Percentiles rank a stretch among this genome's conserved stretches.
These are phyloP conservation scores for Pseudanteris insignis DNA, from an alignment of 2,888 invertebrate genomes.

Conservation along the genomic window DNA sequence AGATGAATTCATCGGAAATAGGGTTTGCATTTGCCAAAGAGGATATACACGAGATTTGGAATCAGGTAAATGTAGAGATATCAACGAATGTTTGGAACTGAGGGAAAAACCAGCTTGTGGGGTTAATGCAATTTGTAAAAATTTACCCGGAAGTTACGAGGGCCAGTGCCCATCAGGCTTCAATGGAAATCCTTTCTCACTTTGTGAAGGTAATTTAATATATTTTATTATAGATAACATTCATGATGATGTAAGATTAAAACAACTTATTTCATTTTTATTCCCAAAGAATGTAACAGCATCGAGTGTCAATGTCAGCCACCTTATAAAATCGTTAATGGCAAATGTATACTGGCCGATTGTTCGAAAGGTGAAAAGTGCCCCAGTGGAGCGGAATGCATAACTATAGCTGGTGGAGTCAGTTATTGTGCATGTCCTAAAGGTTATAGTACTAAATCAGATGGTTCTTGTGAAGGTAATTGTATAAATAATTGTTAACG, in stretches of 20 bases:
- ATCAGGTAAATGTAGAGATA: conserved; percentile 81
- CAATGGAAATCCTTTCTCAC: conserved; percentile 88
- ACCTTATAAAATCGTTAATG: conserved; percentile 84
- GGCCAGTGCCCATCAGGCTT: conserved; percentile 89
- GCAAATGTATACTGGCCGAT: conserved; percentile 85
- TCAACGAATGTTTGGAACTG: conserved; percentile 84
- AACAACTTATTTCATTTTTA: too few relatives aligned
- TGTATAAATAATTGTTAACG: too few relatives aligned
- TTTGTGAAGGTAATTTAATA: conserved; percentile 79
- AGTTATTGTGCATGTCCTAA: conserved; percentile 94
- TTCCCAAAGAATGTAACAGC: conserved; percentile 74
- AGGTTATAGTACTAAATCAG: conserved; percentile 79
- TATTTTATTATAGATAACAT: too few relatives aligned
- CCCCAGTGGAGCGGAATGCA: conserved; percentile 88
- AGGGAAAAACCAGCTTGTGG: conserved; percentile 85
- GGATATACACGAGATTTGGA: conserved; percentile 83
- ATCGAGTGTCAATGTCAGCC: conserved; percentile 87
- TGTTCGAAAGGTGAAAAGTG: conserved; percentile 84
- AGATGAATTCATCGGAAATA: conserved; percentile 77
- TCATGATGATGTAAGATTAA: too few relatives aligned
- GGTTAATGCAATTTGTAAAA: conserved; percentile 88
- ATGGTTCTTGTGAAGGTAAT: conserved; percentile 79
- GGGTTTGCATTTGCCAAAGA: conserved; percentile 89
- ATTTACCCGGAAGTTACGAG: conserved; percentile 91
- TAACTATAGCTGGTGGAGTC: conserved; percentile 87